phyloP scores from a whole-genome alignment of 1,140 invertebrate genomes.

The Myzus persicae region DNA sequence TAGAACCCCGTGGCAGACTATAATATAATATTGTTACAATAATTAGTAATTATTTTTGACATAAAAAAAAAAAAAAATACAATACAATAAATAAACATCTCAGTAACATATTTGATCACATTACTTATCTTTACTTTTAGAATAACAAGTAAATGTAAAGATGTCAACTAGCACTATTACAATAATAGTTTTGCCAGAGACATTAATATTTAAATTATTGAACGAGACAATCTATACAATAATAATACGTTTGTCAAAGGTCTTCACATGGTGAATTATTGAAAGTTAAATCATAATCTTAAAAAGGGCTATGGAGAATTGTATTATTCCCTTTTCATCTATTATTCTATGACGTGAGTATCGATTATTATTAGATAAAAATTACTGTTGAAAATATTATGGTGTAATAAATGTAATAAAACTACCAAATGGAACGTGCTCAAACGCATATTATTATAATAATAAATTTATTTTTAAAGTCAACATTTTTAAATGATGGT shows the following conservation, averaged over 20 bases:
- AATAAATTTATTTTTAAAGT: slow-evolving; percentile 6
- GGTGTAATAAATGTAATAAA: not conserved
- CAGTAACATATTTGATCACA: slow-evolving; percentile 17
- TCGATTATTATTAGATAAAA: not conserved
- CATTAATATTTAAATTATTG: not conserved
- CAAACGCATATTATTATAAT: not conserved
- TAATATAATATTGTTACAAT: slow-evolving; percentile 33
- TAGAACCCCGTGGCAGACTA: slow-evolving; percentile 30
- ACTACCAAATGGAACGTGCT: not conserved
- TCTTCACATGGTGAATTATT: not conserved
- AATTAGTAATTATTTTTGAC: slow-evolving; percentile 8
- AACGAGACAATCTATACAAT: not conserved
- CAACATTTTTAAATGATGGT: not conserved
- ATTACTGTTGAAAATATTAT: not conserved
- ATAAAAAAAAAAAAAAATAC: slow-evolving; percentile 18
- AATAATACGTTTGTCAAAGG: not conserved
- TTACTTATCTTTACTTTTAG: slow-evolving; percentile 18
- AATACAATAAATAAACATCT: slow-evolving; percentile 25
- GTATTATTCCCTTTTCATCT: not conserved
- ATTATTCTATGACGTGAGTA: not conserved
- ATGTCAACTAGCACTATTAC: not conserved
- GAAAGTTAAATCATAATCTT: not conserved
- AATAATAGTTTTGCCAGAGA: not conserved
- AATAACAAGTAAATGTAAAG: slow-evolving; percentile 24
- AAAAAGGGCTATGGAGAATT: not conserved